Conservation (phyloP, 1,140 invertebrate species). For the Diorhabda elongata region DNA sequence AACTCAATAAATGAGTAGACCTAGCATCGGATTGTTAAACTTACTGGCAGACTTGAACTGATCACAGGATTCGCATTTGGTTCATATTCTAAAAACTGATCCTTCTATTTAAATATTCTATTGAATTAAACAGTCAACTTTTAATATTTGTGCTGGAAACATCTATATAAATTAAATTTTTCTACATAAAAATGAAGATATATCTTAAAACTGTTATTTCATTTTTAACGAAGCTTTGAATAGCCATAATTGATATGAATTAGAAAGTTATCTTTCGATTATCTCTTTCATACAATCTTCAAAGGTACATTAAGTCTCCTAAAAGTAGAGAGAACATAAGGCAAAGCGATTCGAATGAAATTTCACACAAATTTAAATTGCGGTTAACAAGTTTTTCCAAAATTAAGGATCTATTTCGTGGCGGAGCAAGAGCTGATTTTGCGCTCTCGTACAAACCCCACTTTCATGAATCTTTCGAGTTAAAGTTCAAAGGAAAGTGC, state of each 20-base stretch:
- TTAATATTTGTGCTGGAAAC: too few species aligned
- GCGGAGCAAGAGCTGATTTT: slow-evolving; percentile 32
- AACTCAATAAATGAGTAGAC: too few species aligned
- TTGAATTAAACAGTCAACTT: too few species aligned
- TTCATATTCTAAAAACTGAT: too few species aligned
- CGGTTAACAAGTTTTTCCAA: slow-evolving; percentile 39
- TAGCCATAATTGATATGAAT: not conserved
- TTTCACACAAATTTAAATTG: slow-evolving; percentile 37
- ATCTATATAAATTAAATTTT: too few species aligned
- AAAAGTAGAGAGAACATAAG: slow-evolving; percentile 21
- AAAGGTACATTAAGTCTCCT: slow-evolving; percentile 24
- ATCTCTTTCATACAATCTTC: slow-evolving; percentile 21
- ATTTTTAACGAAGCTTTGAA: too few species aligned
- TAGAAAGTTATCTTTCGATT: slow-evolving; percentile 13
- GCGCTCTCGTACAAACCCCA: slow-evolving; percentile 23
- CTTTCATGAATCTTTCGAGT: slow-evolving; percentile 29
- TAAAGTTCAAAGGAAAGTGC: slow-evolving; percentile 29
- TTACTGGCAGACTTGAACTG: too few species aligned
- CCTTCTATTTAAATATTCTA: too few species aligned
- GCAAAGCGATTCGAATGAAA: slow-evolving; percentile 32
- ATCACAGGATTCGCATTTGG: too few species aligned
- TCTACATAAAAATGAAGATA: too few species aligned
- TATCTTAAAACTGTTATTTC: too few species aligned
- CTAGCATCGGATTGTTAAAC: too few species aligned
- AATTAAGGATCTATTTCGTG: slow-evolving; percentile 38